A percentile compares a stretch with the other conserved stretches of the same genome.
Conservation (phyloP, 2,113 vertebrate species). For the Progne subis region DNA sequence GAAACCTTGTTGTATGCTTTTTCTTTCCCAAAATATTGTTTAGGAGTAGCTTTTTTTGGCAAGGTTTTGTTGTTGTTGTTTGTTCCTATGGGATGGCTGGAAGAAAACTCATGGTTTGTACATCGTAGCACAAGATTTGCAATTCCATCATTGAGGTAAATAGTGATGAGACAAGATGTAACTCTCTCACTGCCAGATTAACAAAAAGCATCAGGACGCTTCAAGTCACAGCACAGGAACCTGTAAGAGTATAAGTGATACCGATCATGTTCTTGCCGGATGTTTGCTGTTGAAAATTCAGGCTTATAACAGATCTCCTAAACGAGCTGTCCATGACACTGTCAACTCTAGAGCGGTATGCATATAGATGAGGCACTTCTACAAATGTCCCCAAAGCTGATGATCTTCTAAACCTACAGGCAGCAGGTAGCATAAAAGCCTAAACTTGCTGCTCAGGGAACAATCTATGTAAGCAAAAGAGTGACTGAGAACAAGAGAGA, state of each 20-base stretch:
- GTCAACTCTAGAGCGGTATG: not conserved
- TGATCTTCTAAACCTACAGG: not conserved
- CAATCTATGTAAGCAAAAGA: not conserved
- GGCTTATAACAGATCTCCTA: not conserved
- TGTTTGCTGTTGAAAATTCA: not conserved
- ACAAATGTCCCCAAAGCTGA: not conserved
- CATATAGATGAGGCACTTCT: not conserved
- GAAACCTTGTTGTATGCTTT: not conserved
- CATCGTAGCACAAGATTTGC: not conserved
- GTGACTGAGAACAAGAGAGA: not conserved
- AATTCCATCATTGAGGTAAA: not conserved
- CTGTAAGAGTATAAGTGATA: not conserved
- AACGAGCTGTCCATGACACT: not conserved
- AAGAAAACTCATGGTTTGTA: not conserved
- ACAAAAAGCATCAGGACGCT: not conserved
- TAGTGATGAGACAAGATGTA: not conserved
- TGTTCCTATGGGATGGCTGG: not conserved
- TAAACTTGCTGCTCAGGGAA: not conserved
- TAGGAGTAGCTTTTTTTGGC: not conserved
- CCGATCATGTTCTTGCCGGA: not conserved
- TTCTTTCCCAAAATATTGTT: not conserved
- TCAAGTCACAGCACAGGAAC: not conserved
- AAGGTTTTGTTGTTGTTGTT: not conserved
- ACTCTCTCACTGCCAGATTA: not conserved
- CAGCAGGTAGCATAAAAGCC: not conserved